A percentile compares a stretch with the other conserved stretches of the same genome.
Evolutionary conservation across 2,888 invertebrate species (phyloP).

Genomic region (Ptychoptera albimana): DNA sequence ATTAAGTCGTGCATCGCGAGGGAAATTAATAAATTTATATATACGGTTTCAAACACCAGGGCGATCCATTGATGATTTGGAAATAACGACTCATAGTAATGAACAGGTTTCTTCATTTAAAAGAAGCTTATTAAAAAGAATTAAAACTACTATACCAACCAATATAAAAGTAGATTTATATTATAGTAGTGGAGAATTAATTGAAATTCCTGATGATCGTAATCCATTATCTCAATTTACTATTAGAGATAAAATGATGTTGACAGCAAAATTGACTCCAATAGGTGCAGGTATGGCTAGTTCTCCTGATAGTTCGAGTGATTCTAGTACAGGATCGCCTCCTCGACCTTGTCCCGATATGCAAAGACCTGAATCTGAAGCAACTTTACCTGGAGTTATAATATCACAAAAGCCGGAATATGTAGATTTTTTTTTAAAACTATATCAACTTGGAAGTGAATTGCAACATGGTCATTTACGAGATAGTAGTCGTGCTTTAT

Average conservation of each 20-base stretch:
- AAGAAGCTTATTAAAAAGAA: conserved; percentile 46
- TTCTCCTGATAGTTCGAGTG: conserved; percentile 85
- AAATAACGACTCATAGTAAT: conserved; percentile 84
- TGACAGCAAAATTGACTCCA: conserved; percentile 64
- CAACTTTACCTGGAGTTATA: conserved; percentile 79
- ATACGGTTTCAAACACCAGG: conserved; percentile 79
- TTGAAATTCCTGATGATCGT: conserved; percentile 76
- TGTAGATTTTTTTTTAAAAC: conserved; percentile 64
- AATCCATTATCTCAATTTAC: conserved; percentile 75
- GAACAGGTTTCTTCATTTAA: conserved; percentile 81
- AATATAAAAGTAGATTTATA: conserved; percentile 83
- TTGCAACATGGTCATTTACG: conserved; percentile 63
- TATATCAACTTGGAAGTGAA: conserved; percentile 76
- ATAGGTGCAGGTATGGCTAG: conserved; percentile 54
- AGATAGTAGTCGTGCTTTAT: conserved; percentile 42
- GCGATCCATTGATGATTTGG: conserved; percentile 79
- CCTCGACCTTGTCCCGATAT: conserved; percentile 65
- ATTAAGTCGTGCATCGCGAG: conserved; percentile 69
- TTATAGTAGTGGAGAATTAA: conserved; percentile 64
- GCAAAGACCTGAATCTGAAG: conserved; percentile 70
- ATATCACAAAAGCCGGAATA: conserved; percentile 70
- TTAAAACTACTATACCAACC: conserved; percentile 37
- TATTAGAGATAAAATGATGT: conserved; percentile 74
- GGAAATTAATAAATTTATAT: conserved; percentile 73
- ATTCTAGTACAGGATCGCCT: conserved; percentile 86